phyloP scores from a whole-genome alignment of 2,797 vertebrate genomes.

The Xerus rutilus region DNA sequence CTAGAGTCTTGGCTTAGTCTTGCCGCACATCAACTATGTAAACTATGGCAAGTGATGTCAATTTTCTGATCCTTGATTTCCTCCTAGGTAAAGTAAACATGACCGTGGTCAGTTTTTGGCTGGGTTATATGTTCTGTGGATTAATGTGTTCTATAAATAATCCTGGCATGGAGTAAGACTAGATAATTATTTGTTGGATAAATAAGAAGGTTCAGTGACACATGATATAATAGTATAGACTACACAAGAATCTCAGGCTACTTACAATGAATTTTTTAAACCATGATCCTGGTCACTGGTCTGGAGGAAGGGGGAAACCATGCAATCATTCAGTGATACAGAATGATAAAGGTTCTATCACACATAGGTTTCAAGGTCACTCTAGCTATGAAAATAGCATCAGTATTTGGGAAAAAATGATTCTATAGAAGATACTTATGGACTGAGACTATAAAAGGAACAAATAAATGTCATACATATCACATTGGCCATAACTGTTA shows the following conservation, averaged over 20 bases:
- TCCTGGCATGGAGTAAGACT: background rate
- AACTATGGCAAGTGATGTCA: background rate
- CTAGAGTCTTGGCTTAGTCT: background rate
- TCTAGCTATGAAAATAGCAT: background rate
- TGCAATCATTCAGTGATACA: background rate
- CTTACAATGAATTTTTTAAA: background rate
- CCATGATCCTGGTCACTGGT: background rate
- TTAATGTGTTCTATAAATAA: background rate
- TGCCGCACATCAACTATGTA: background rate
- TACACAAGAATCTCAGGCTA: background rate
- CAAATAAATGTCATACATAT: background rate
- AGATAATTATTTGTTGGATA: background rate
- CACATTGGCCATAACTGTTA: background rate
- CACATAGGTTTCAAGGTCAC: background rate
- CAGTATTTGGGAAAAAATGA: background rate
- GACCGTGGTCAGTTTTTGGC: background rate
- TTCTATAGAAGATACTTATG: background rate
- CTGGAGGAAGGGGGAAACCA: background rate
- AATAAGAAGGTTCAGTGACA: background rate
- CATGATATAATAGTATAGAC: background rate
- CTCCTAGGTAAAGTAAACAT: background rate
- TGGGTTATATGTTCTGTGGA: background rate
- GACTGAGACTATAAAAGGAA: background rate
- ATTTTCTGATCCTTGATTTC: background rate
- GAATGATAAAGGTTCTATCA: background rate